Percentiles rank a stretch among this genome's conserved stretches.
phyloP scores from a whole-genome alignment of 1,140 invertebrate species.

The Zaprionus kolodkinae region DNA sequence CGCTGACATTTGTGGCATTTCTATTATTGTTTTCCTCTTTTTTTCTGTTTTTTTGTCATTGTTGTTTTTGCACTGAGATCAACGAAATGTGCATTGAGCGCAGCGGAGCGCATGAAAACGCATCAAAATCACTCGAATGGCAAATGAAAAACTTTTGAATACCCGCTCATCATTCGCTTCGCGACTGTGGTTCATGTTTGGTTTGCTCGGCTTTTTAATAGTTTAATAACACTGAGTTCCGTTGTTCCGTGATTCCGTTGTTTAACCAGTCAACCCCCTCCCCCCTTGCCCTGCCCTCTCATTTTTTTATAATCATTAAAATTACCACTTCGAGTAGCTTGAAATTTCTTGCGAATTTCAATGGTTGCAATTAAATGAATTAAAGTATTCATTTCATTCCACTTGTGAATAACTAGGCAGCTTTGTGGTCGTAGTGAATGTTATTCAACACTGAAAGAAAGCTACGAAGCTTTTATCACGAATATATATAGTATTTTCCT shows the following conservation, averaged over 20 bases:
- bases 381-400: not conserved
- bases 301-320: not conserved
- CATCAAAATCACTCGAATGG: conserved; percentile 65
- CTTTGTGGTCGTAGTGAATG: not conserved
- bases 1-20: conserved; percentile 12
- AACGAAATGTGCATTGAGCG: conserved; percentile 49
- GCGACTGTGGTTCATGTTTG: not conserved
- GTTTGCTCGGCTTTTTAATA: conserved; percentile 12
- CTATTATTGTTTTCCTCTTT: conserved; percentile 4
- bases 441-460: not conserved
- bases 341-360: not conserved
- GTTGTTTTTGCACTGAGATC: conserved; percentile 17
- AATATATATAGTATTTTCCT: no score
- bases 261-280: not conserved
- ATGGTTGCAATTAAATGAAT: not conserved
- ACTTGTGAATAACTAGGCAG: not conserved
- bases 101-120: conserved; percentile 62
- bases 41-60: not conserved
- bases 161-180: not conserved
- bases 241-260: not conserved
- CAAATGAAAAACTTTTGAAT: conserved; percentile 43
- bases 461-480: not conserved
- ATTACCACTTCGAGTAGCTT: not conserved
- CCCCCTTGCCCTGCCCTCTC: not conserved
- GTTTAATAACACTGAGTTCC: not conserved